Evolutionary conservation across 1,140 invertebrate species (phyloP).

Genomic region (Bombus superbus): DNA sequence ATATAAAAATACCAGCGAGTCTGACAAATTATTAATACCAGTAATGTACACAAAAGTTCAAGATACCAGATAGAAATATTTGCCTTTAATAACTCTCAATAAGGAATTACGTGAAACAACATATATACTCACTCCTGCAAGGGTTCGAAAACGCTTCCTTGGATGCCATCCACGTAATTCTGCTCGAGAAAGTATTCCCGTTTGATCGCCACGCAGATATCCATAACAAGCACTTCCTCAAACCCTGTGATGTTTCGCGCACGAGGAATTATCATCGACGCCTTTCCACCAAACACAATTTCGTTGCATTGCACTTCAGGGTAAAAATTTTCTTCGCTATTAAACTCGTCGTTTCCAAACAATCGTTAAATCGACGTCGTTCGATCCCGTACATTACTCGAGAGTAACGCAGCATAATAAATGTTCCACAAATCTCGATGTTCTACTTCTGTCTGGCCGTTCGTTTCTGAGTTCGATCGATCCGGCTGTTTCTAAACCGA

Average conservation of each 20-base stretch:
- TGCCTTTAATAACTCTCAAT: neutral
- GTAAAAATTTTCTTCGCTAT: neutral
- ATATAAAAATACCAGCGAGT: neutral
- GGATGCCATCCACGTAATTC: slow-evolving; percentile 47
- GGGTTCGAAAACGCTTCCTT: slow-evolving; percentile 54
- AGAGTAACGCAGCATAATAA: slow-evolving; percentile 26
- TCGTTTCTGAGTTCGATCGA: slow-evolving; percentile 21
- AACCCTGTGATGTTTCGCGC: neutral
- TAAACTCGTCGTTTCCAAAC: neutral
- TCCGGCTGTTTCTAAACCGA: slow-evolving; percentile 2
- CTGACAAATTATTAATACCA: neutral
- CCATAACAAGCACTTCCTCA: slow-evolving; percentile 51
- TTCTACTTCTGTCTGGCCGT: slow-evolving; percentile 37
- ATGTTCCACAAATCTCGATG: slow-evolving; percentile 58
- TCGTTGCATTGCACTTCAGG: neutral
- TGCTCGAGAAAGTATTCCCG: slow-evolving; percentile 53
- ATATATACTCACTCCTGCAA: slow-evolving; percentile 53
- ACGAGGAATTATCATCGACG: slow-evolving; percentile 13
- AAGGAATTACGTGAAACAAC: neutral
- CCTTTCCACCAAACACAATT: neutral
- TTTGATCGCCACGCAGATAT: slow-evolving; percentile 34
- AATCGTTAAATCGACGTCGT: slow-evolving; percentile 35
- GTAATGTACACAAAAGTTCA: neutral
- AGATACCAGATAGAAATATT: neutral
- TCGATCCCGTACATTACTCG: slow-evolving; percentile 51